Conservation (phyloP, 2,113 vertebrate genomes). For the Cavia porcellus region DNA sequence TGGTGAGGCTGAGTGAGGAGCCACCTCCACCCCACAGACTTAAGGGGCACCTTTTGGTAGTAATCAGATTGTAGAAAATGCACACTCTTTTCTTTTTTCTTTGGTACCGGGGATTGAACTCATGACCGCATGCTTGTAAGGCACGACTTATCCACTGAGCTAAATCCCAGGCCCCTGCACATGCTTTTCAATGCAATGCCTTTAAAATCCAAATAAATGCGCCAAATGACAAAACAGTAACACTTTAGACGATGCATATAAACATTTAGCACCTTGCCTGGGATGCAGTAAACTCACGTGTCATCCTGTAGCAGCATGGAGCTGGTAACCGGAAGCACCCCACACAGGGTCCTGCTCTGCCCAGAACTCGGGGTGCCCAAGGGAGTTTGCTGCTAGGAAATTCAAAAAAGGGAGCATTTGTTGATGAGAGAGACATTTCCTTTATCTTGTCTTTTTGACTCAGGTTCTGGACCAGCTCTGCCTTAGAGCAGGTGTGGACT, state of each 20-base stretch:
- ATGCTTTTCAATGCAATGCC: not conserved
- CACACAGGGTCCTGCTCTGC: rapidly evolving
- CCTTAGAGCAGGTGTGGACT: too few relatives aligned
- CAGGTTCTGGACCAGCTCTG: not conserved
- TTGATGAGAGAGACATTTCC: not conserved
- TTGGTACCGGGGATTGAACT: too few relatives aligned
- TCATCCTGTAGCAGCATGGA: rapidly evolving
- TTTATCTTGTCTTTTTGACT: not conserved
- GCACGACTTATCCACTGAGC: too few relatives aligned
- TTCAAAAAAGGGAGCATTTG: not conserved
- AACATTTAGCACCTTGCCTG: not conserved
- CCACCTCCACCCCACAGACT: not conserved
- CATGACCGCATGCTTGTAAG: too few relatives aligned
- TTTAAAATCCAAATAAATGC: not conserved
- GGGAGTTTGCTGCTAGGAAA: not conserved
- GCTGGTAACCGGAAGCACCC: not conserved
- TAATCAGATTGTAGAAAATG: not conserved
- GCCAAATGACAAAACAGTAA: not conserved
- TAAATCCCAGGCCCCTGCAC: not conserved
- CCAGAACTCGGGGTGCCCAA: not conserved
- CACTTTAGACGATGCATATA: not conserved
- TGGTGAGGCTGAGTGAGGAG: not conserved
- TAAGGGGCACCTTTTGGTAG: not conserved
- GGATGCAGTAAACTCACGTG: not conserved
- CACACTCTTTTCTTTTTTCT: too few relatives aligned